These are phyloP conservation scores for Drosophila miranda DNA, from an alignment of 1,140 invertebrate genomes.

Conservation along the genomic window DNA sequence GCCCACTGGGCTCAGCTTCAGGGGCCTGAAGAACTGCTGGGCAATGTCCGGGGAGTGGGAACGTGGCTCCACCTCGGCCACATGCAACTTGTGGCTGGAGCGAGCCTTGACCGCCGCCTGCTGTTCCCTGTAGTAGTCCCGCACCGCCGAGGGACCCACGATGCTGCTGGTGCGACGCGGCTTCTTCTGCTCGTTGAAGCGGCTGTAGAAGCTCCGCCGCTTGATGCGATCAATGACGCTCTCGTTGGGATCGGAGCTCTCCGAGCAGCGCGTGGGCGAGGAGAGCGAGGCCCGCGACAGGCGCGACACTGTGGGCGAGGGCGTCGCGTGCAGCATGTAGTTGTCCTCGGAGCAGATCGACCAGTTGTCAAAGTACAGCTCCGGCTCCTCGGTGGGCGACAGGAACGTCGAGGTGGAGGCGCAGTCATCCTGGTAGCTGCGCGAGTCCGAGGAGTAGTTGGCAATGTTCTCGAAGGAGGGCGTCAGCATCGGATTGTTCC, in stretches of 20 bases:
- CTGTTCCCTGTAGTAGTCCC: conserved; percentile 80
- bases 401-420: conserved; percentile 82
- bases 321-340: conserved; percentile 73
- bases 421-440: conserved; percentile 79
- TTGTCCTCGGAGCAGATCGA: conserved; percentile 86
- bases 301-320: conserved; percentile 82
- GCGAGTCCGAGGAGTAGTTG: conserved; percentile 81
- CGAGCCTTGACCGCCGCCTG: conserved; percentile 68
- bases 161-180: conserved; percentile 85
- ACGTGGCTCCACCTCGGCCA: conserved; percentile 39
- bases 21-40: conserved; percentile 74
- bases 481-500: conserved; percentile 71
- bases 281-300: conserved; percentile 83
- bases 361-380: conserved; percentile 87
- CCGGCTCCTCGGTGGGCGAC: conserved; percentile 85
- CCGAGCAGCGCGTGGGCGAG: conserved; percentile 73
- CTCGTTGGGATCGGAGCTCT: conserved; percentile 84
- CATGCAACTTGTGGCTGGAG: conserved; percentile 65
- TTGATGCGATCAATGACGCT: conserved; percentile 92
- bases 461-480: conserved; percentile 80
- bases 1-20: conserved; percentile 76
- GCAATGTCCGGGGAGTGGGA: conserved; percentile 73
- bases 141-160: conserved; percentile 83
- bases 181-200: conserved; percentile 92
- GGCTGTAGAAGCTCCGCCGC: conserved; percentile 93